A percentile compares a stretch with the other conserved stretches of the same genome.
Conservation (phyloP, 2,888 invertebrate genomes). For the Allophyes oxyacanthae region DNA sequence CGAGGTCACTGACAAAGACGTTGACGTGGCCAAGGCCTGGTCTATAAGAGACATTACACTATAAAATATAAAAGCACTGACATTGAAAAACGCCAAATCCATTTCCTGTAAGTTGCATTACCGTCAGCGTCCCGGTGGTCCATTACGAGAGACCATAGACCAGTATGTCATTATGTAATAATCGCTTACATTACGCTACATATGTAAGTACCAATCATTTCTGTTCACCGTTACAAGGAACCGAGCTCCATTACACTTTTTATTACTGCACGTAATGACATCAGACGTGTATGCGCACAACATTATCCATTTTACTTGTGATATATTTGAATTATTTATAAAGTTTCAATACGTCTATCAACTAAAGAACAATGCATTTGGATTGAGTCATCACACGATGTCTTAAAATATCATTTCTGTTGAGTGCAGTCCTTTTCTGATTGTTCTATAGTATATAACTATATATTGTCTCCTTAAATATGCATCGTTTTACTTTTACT, state of each 20-base stretch:
- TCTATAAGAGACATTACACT: too few relatives aligned
- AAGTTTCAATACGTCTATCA: neutral
- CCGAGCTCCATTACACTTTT: conserved; percentile 34
- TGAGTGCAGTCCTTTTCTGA: too few relatives aligned
- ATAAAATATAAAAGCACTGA: too few relatives aligned
- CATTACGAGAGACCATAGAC: conserved; percentile 21
- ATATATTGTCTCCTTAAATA: too few relatives aligned
- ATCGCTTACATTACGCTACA: conserved; percentile 42
- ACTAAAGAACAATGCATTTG: neutral
- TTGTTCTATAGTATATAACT: too few relatives aligned
- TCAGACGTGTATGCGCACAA: conserved; percentile 11
- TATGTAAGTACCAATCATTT: conserved; percentile 39
- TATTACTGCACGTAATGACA: conserved; percentile 37
- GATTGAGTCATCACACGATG: neutral
- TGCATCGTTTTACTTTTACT: too few relatives aligned
- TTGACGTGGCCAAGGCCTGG: too few relatives aligned
- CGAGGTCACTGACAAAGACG: too few relatives aligned
- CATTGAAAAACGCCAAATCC: conserved; percentile 3
- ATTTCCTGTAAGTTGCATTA: conserved; percentile 1
- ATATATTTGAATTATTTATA: conserved; percentile 10
- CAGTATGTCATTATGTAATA: conserved; percentile 45
- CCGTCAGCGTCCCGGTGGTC: conserved; percentile 34
- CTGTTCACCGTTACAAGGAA: conserved; percentile 40
- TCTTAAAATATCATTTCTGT: neutral
- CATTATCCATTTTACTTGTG: conserved; percentile 14